phyloP scores from a whole-genome alignment of 2,797 vertebrate species.

The Alauda arvensis region DNA sequence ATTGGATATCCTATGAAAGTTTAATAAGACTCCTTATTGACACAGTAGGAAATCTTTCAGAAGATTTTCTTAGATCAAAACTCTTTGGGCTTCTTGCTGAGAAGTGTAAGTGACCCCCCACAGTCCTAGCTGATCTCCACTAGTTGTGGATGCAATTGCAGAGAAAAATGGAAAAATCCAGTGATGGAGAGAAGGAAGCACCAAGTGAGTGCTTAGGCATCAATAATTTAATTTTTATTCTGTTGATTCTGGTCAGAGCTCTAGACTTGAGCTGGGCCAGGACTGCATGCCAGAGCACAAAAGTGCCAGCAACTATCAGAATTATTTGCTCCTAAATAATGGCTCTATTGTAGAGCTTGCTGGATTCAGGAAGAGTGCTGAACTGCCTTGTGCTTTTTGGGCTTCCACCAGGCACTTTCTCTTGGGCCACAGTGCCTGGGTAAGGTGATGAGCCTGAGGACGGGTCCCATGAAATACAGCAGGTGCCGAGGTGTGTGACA shows the following conservation, averaged over 20 bases:
- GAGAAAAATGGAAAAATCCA: background rate
- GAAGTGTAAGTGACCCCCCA: background rate
- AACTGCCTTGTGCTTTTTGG: background rate
- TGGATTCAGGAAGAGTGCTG: background rate
- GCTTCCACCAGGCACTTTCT: background rate
- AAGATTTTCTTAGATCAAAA: conserved; percentile 46
- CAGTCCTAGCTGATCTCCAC: background rate
- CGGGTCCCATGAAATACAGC: background rate
- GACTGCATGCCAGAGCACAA: background rate
- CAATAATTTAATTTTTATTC: background rate
- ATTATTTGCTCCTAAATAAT: background rate
- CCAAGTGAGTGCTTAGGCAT: background rate
- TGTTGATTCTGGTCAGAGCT: conserved; percentile 9
- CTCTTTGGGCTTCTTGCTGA: conserved; percentile 12
- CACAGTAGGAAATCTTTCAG: conserved; percentile 32
- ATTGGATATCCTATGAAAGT: conserved; percentile 49
- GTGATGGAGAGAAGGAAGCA: background rate
- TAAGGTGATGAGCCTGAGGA: background rate
- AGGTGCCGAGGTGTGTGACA: accelerated
- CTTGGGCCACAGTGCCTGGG: background rate
- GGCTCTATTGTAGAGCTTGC: background rate
- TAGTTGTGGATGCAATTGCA: background rate
- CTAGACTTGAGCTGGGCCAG: background rate
- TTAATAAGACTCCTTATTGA: conserved; percentile 34
- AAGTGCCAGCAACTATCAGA: background rate